Base-by-base conservation (phyloP, 2,888 invertebrate species). In the Thyatira batis region DNA sequence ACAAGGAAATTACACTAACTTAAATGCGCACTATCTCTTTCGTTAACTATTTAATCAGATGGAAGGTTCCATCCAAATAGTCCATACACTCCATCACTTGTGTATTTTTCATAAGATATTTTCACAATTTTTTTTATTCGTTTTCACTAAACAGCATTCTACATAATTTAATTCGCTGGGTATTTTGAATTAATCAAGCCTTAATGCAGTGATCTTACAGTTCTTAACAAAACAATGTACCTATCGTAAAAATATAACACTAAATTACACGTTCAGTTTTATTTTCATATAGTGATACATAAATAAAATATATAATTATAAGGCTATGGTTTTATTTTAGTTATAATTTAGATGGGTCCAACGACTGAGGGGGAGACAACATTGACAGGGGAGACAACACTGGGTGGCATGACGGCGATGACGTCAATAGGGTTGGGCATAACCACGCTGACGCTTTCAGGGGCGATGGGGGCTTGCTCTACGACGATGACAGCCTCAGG, bases 401-500 rank as follows among this genome's bases (percentile, higher is more conserved):
- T 61, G 45, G 61, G 60, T 51, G 63, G 55, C 30, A 50, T 53
- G 23, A 65, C 58, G 51, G 64, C 63, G 54, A 72, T 58, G 27
- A 67, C 60, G 49, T 66, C 67, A 20, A 69, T 57, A 49, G 70
- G 69, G 60, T 69, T 67, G 28, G 61, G 58, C 20, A 33, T 45
- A 25, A 60, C 48, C 33, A 51, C 57, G 53, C 51, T 39, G 11
- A 51, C 48, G 17, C 27, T 20, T 17, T 48, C 52, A 20, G 57
- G 55, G 49, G 51, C 49, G 21, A 39, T 43, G 23, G 50, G 51
- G 9, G 46, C 55, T 13, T 8, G 4, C 13, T 20, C 28, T 20
- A 13, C n/a, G 28, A 13, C 20, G 51, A 49, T 5, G 55, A 25
- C 46, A 33, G 46, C 44, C 45, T 50, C 44, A 20, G 44, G 44